These are phyloP conservation scores for Pogonocherus hispidulus DNA, from an alignment of 2,888 invertebrate species.

Conservation along the genomic window DNA sequence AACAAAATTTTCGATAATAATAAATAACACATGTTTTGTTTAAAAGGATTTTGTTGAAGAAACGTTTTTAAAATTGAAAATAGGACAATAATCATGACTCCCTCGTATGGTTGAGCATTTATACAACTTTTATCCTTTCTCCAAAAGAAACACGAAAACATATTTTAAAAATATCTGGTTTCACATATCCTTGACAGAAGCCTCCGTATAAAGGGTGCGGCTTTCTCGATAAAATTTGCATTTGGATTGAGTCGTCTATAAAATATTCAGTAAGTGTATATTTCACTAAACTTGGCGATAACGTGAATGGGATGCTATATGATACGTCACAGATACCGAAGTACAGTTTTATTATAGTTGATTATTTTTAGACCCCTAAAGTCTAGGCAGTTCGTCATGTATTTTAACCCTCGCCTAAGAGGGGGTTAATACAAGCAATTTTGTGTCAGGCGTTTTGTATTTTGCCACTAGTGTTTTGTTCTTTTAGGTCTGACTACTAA, in stretches of 20 bases:
- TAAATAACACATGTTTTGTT: too few species aligned
- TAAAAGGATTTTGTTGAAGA: too few species aligned
- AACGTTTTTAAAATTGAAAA: too few species aligned
- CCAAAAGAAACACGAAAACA: background rate
- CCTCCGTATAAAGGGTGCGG: constrained; percentile 30
- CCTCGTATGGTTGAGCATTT: too few species aligned
- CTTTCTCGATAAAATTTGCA: constrained; percentile 32
- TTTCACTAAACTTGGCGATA: constrained; percentile 34
- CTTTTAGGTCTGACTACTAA: background rate
- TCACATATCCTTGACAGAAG: constrained; percentile 32
- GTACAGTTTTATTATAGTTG: constrained; percentile 53
- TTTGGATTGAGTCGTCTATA: constrained; percentile 43
- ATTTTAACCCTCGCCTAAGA: constrained; percentile 52
- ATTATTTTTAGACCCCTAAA: constrained; percentile 50
- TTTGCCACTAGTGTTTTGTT: constrained; percentile 46
- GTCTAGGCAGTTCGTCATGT: constrained; percentile 55
- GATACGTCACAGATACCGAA: constrained; percentile 51
- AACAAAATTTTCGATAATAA: too few species aligned
- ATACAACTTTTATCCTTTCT: too few species aligned
- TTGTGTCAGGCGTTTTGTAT: constrained; percentile 59
- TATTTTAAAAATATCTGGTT: constrained; percentile 30
- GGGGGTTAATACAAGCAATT: constrained; percentile 58
- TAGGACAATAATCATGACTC: too few species aligned
- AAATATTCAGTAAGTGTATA: constrained; percentile 39
- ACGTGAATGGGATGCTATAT: constrained; percentile 46